A percentile compares a stretch with the other conserved stretches of the same genome.
Evolutionary conservation across 2,113 vertebrate species (phyloP).

Genomic region (Caranx melampygus): DNA sequence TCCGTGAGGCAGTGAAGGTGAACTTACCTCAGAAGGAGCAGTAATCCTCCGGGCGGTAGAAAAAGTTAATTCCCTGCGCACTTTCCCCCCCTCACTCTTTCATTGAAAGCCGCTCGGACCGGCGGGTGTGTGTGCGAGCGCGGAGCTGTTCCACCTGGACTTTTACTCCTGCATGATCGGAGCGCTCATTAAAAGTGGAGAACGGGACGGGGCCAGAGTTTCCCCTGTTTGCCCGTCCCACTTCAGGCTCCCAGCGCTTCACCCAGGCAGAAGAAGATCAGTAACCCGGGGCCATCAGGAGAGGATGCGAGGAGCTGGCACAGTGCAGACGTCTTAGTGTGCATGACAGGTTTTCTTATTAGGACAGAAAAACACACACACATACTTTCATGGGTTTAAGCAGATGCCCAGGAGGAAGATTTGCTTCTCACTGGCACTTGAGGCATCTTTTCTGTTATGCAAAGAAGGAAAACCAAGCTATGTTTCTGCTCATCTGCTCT

Average conservation of each 20-base stretch:
- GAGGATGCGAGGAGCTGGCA: constrained; percentile 47
- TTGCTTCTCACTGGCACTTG: not conserved
- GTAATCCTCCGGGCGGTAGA: constrained; percentile 44
- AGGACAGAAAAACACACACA: not conserved
- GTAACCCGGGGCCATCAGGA: constrained; percentile 37
- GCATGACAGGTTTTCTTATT: not conserved
- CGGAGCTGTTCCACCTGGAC: constrained; percentile 68
- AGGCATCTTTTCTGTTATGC: not conserved
- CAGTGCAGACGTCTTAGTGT: constrained; percentile 24
- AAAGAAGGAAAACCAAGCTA: not conserved
- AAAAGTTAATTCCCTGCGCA: constrained; percentile 38
- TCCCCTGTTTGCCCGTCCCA: constrained; percentile 74
- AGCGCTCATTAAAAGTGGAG: constrained; percentile 75
- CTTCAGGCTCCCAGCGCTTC: constrained; percentile 56
- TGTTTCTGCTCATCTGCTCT: constrained; percentile 4
- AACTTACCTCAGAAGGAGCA: constrained; percentile 68
- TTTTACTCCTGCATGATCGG: constrained; percentile 60
- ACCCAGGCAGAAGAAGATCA: constrained; percentile 38
- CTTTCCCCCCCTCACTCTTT: not conserved
- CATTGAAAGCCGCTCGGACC: constrained; percentile 21
- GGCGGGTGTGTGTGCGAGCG: constrained; percentile 27
- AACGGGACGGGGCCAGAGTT: constrained; percentile 65
- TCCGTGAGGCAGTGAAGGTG: not conserved
- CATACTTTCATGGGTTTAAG: not conserved
- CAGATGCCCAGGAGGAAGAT: not conserved